A percentile compares a stretch with the other conserved stretches of the same genome.
Conservation (phyloP, 2,888 invertebrate species). For the Mesorhabditis belari region DNA sequence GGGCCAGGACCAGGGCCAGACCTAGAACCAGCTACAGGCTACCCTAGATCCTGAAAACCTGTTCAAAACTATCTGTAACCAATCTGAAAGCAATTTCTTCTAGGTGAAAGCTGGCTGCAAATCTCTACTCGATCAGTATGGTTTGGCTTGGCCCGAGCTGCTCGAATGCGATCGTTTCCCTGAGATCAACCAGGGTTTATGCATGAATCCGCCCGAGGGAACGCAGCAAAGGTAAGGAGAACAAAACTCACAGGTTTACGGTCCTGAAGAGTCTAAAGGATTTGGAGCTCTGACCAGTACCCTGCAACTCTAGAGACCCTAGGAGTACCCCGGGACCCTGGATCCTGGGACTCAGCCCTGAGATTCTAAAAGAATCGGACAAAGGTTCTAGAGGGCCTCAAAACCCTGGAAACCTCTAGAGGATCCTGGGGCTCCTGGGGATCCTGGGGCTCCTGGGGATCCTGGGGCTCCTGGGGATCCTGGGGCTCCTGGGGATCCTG, state of each 20-base stretch:
- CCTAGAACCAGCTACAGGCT: too few relatives aligned
- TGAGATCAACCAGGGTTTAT: slow-evolving; percentile 63
- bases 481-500: too few relatives aligned
- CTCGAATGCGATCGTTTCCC: slow-evolving; percentile 76
- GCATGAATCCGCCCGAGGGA: slow-evolving; percentile 63
- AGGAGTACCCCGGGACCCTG: slow-evolving; percentile 1
- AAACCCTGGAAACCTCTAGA: too few relatives aligned
- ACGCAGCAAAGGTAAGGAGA: slow-evolving; percentile 3
- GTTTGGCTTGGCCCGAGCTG: slow-evolving; percentile 67
- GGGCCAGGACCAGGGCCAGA: too few relatives aligned
- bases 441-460: too few relatives aligned
- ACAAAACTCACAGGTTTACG: background rate
- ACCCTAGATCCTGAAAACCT: too few relatives aligned
- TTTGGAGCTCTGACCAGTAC: too few relatives aligned
- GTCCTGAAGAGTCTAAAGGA: background rate
- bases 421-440: too few relatives aligned
- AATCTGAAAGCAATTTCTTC: slow-evolving; percentile 9
- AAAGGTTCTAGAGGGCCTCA: too few relatives aligned
- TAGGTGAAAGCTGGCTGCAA: slow-evolving; percentile 63
- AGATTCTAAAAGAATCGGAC: too few relatives aligned
- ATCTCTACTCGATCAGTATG: slow-evolving; percentile 65
- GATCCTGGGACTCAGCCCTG: background rate
- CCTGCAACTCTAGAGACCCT: background rate
- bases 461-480: too few relatives aligned
- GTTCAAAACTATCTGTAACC: too few relatives aligned